phyloP scores from a whole-genome alignment of 1,140 invertebrate species.

The Ceratina australensis region DNA sequence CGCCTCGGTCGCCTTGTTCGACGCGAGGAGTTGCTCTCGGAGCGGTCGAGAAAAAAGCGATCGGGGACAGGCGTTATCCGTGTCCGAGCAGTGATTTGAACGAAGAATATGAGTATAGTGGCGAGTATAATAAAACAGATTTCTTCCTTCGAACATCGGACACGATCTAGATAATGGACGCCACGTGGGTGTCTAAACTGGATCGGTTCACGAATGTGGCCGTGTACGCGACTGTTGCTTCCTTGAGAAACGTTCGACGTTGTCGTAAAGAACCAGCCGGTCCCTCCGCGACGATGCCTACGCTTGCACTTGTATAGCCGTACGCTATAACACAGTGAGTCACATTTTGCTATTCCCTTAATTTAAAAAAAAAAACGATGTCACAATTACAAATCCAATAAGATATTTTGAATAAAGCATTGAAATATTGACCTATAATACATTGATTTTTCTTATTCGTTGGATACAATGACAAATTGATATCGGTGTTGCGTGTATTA shows the following conservation, averaged over 20 bases:
- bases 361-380: no score
- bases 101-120: slow-evolving; percentile 31
- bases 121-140: slow-evolving; percentile 28
- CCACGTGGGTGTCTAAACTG: slow-evolving; percentile 50
- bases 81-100: slow-evolving; percentile 33
- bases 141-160: slow-evolving; percentile 23
- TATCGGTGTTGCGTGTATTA: no score
- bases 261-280: slow-evolving; percentile 54
- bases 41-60: neutral
- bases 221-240: neutral
- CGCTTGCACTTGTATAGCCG: slow-evolving; percentile 33
- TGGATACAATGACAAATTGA: no score
- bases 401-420: no score
- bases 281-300: slow-evolving; percentile 46
- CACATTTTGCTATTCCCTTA: no score
- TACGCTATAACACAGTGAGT: no score
- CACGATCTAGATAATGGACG: slow-evolving; percentile 48
- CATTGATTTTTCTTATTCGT: no score
- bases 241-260: slow-evolving; percentile 43
- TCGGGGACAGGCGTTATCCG: slow-evolving; percentile 19
- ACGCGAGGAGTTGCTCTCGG: neutral
- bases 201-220: slow-evolving; percentile 25
- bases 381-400: no score
- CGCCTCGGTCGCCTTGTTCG: neutral
- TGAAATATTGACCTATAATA: no score